A percentile compares a stretch with the other conserved stretches of the same genome.
Evolutionary conservation across 2,888 invertebrate species (phyloP).

Genomic region (Cataglyphis cursor): DNA sequence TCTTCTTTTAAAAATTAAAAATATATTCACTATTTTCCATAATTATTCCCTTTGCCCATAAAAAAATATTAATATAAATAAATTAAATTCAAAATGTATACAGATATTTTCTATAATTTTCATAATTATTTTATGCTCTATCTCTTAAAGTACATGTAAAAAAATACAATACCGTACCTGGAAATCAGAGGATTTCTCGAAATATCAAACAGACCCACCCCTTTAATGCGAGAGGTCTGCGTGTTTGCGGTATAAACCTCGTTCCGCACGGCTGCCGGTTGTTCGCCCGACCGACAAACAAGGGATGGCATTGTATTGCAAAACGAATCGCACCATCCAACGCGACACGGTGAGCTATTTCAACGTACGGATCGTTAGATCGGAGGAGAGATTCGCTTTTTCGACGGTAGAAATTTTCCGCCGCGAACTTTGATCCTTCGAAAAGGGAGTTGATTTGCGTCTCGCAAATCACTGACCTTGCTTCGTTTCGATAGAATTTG

Average conservation of each 20-base stretch:
- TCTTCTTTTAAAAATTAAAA: background rate
- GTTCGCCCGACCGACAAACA: slow-evolving; percentile 26
- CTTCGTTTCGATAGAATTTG: background rate
- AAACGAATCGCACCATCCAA: slow-evolving; percentile 27
- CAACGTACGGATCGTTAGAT: slow-evolving; percentile 10
- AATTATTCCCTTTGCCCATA: background rate
- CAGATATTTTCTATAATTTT: background rate
- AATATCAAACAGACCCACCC: background rate
- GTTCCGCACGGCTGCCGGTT: background rate
- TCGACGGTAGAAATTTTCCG: background rate
- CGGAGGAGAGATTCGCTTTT: slow-evolving; percentile 1
- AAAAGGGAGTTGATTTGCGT: background rate
- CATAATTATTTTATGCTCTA: background rate
- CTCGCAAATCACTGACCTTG: background rate
- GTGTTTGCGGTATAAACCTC: slow-evolving; percentile 32
- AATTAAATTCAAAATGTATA: background rate
- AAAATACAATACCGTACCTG: background rate
- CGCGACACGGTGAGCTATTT: slow-evolving; percentile 32
- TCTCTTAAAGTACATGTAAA: background rate
- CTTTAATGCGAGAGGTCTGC: slow-evolving; percentile 26
- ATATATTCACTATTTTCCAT: background rate
- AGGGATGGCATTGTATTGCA: slow-evolving; percentile 17
- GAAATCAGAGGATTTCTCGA: background rate
- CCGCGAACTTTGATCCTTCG: background rate
- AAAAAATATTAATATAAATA: background rate